Evolutionary conservation across 2,888 invertebrate species (phyloP).

Genomic region (Ctena decussata): DNA sequence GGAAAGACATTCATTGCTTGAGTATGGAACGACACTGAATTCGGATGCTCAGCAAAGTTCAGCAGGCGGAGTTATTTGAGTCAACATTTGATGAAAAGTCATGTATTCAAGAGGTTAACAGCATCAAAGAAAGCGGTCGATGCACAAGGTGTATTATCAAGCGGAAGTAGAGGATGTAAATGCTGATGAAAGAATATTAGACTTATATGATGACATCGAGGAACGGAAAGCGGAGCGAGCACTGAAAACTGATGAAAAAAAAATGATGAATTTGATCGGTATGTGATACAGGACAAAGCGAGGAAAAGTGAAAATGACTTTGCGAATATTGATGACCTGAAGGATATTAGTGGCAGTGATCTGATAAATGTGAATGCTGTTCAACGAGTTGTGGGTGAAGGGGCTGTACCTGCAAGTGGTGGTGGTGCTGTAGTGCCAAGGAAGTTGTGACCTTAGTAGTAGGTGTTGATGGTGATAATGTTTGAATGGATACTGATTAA

Average conservation of each 20-base stretch:
- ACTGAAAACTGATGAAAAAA: no score
- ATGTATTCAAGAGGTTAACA: no score
- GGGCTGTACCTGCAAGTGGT: background rate
- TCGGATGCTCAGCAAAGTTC: background rate
- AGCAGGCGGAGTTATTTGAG: background rate
- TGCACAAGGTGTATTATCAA: no score
- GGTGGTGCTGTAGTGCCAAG: background rate
- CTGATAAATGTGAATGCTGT: background rate
- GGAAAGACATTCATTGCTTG: no score
- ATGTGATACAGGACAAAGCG: no score
- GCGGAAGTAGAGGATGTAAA: background rate
- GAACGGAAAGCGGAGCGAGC: no score
- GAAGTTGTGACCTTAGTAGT: no score
- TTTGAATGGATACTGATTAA: no score
- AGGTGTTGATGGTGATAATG: no score
- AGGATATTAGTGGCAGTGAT: background rate
- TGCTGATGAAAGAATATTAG: background rate
- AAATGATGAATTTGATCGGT: no score
- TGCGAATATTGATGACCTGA: background rate
- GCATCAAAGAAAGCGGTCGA: no score
- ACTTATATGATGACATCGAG: background rate
- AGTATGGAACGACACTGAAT: background rate
- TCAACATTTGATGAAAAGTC: no score
- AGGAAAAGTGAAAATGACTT: background rate
- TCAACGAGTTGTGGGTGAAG: background rate